phyloP scores from a whole-genome alignment of 2,888 invertebrate species.

The Chloroclystis v-ata region DNA sequence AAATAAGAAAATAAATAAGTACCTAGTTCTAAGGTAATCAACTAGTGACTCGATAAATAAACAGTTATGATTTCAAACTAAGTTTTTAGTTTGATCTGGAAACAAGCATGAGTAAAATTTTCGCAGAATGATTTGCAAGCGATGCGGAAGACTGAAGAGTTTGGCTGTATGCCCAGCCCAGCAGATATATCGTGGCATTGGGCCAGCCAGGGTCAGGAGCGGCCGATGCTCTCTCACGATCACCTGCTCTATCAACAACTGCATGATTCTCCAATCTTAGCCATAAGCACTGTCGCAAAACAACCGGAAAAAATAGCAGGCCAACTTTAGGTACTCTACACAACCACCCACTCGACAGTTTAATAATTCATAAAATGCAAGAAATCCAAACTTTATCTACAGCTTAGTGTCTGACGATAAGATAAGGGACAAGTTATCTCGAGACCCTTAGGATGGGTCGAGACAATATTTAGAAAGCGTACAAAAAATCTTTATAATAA shows the following conservation, averaged over 20 bases:
- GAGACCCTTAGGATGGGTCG: constrained; percentile 47
- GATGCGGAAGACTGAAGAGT: constrained; percentile 66
- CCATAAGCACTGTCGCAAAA: constrained; percentile 16
- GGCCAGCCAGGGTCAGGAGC: constrained; percentile 77
- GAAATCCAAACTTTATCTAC: constrained; percentile 44
- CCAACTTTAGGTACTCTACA: too few relatives aligned
- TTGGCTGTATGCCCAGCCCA: constrained; percentile 61
- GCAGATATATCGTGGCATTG: constrained; percentile 68
- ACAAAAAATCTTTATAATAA: constrained; percentile 52
- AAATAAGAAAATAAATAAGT: too few relatives aligned
- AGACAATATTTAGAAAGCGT: constrained; percentile 59
- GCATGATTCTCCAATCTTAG: constrained; percentile 30
- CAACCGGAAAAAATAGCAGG: neutral
- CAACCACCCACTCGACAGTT: constrained; percentile 15
- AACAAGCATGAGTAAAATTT: constrained; percentile 39
- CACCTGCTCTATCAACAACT: constrained; percentile 41
- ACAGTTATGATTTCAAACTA: neutral
- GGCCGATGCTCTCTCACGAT: constrained; percentile 66
- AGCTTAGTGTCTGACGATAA: constrained; percentile 54
- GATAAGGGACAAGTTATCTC: constrained; percentile 63
- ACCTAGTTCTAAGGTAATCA: too few relatives aligned
- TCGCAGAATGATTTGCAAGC: constrained; percentile 54
- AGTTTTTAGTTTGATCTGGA: constrained; percentile 10
- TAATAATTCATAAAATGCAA: constrained; percentile 32
- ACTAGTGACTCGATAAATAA: too few relatives aligned